phyloP scores from a whole-genome alignment of 2,888 invertebrate genomes.

The Prenolepis imparis region DNA sequence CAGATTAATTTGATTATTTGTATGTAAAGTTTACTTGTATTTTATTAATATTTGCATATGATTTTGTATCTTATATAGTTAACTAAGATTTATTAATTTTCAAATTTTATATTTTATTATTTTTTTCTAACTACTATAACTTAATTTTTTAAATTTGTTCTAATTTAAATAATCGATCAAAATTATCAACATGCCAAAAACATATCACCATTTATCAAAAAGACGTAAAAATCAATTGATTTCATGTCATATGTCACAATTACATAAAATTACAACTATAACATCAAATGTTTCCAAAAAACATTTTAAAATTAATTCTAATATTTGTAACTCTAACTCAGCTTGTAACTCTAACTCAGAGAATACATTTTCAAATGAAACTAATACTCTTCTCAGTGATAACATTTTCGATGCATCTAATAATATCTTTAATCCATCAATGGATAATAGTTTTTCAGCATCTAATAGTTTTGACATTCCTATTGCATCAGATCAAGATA shows the following conservation, averaged over 20 bases:
- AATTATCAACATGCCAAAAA: background rate
- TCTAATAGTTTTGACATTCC: background rate
- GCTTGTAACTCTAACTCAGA: background rate
- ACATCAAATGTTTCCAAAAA: constrained; percentile 6
- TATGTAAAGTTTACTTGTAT: no score
- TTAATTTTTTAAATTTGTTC: background rate
- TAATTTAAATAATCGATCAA: background rate
- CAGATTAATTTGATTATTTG: no score
- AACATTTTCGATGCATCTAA: background rate
- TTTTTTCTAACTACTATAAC: no score
- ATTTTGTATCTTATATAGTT: no score
- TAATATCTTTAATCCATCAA: background rate
- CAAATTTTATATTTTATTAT: no score
- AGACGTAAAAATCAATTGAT: background rate
- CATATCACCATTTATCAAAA: constrained; percentile 7
- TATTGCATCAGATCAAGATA: background rate
- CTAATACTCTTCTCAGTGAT: background rate
- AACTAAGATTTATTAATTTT: no score
- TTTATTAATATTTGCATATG: no score
- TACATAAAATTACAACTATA: background rate
- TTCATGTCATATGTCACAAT: background rate
- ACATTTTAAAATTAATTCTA: constrained; percentile 1
- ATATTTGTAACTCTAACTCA: background rate
- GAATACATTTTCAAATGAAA: background rate
- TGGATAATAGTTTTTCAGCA: background rate